phyloP scores from a whole-genome alignment of 30 jellyfish, hydroid and myxozoan genomes.

The Pelagia noctiluca region DNA sequence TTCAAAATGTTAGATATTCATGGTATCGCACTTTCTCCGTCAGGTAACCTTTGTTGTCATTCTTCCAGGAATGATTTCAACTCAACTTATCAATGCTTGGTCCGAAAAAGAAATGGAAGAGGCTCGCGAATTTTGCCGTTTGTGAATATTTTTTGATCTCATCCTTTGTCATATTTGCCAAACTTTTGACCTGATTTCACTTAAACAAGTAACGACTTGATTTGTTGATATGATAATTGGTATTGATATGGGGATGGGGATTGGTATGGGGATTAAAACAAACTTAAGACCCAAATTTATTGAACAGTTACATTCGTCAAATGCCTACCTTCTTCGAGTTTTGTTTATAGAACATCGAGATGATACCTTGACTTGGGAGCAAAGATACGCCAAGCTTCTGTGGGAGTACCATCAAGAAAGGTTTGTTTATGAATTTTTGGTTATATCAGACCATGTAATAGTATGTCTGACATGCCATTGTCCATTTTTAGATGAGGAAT shows the following conservation, averaged over 20 bases:
- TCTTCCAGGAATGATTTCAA: conserved; percentile 25
- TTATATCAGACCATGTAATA: too few species aligned
- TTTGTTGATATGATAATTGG: too few species aligned
- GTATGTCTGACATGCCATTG: too few species aligned
- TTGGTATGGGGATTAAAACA: too few species aligned
- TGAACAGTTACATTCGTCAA: too few species aligned
- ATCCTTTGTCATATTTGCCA: background rate
- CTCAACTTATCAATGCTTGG: conserved; percentile 26
- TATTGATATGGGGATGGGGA: too few species aligned
- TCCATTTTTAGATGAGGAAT: too few species aligned
- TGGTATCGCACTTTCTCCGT: background rate
- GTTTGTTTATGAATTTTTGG: too few species aligned
- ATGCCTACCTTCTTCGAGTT: background rate
- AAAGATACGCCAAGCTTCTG: conserved; percentile 11
- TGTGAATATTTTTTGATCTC: background rate
- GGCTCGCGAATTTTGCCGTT: background rate
- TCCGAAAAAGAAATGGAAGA: conserved; percentile 20
- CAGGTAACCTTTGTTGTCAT: background rate
- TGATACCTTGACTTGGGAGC: conserved; percentile 20
- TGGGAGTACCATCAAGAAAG: conserved; percentile 18
- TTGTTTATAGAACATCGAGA: conserved; percentile 14
- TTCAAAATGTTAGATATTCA: too few species aligned
- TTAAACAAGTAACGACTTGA: background rate
- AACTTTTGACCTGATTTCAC: background rate
- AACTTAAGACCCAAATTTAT: too few species aligned